These are phyloP conservation scores for Mizuhopecten yessoensis DNA, from an alignment of 1,140 invertebrate genomes.

Conservation along the genomic window DNA sequence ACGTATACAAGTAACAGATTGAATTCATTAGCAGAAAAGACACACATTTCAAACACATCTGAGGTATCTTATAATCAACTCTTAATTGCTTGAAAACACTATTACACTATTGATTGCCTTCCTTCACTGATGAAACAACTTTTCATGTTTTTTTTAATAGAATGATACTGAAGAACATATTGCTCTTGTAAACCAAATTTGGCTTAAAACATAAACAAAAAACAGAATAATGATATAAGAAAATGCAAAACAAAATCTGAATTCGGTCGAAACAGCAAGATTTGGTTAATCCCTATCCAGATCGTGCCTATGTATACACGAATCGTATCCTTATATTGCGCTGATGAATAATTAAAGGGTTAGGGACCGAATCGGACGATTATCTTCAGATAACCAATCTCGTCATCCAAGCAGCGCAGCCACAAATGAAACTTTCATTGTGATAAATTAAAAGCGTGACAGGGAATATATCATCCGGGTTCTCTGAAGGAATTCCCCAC, in stretches of 20 bases:
- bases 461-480: slow-evolving; percentile 14
- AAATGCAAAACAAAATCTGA: background rate
- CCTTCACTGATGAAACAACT: no score
- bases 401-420: background rate
- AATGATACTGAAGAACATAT: no score
- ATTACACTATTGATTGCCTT: no score
- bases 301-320: background rate
- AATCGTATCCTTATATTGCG: background rate
- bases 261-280: background rate
- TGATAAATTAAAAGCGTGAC: slow-evolving; percentile 35
- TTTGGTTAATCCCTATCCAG: background rate
- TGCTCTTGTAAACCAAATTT: no score
- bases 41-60: no score
- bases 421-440: slow-evolving; percentile 34
- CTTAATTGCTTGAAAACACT: no score
- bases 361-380: background rate
- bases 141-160: no score
- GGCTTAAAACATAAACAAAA: no score
- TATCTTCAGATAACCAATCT: background rate
- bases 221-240: no score
- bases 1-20: no score
- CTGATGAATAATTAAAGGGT: background rate
- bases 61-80: no score
- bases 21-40: no score
- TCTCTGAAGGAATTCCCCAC: background rate